Conservation (phyloP, 2,888 invertebrate species). For the Melieria omissa region DNA sequence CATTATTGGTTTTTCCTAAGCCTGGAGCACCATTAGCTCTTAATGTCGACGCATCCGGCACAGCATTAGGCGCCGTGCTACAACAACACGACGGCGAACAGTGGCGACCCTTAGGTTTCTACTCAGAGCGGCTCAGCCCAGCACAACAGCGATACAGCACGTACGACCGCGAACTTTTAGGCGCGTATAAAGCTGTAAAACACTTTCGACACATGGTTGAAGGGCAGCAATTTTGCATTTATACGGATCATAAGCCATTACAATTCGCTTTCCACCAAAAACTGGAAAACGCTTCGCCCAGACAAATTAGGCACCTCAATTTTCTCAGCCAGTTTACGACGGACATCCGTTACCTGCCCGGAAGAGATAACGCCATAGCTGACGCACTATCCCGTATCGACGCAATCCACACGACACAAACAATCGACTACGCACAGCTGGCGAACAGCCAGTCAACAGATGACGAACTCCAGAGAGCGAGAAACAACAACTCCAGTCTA, state of each 20-base stretch:
- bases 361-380: constrained; percentile 27
- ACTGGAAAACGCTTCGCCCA: constrained; percentile 33
- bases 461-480: not conserved
- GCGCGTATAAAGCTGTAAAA: constrained; percentile 34
- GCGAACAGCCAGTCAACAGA: constrained; percentile 13
- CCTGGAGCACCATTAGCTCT: constrained; percentile 15
- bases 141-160: constrained; percentile 26
- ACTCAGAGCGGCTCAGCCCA: not conserved
- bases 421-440: constrained; percentile 6
- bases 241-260: constrained; percentile 30
- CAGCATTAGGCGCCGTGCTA: constrained; percentile 17
- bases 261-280: constrained; percentile 31
- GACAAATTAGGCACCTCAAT: constrained; percentile 14
- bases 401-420: constrained; percentile 15
- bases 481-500: constrained; percentile 1
- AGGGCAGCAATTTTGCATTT: constrained; percentile 26
- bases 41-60: constrained; percentile 24
- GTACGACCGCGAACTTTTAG: too few relatives aligned
- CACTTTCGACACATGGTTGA: constrained; percentile 37
- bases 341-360: constrained; percentile 33
- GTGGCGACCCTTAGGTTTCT: constrained; percentile 4
- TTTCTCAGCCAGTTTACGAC: constrained; percentile 34
- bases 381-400: constrained; percentile 29
- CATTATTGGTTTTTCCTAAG: constrained; percentile 7
- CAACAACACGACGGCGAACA: constrained; percentile 23